Evolutionary conservation across 2,797 vertebrate species (phyloP).

Genomic region (Halcyon smyrnensis): DNA sequence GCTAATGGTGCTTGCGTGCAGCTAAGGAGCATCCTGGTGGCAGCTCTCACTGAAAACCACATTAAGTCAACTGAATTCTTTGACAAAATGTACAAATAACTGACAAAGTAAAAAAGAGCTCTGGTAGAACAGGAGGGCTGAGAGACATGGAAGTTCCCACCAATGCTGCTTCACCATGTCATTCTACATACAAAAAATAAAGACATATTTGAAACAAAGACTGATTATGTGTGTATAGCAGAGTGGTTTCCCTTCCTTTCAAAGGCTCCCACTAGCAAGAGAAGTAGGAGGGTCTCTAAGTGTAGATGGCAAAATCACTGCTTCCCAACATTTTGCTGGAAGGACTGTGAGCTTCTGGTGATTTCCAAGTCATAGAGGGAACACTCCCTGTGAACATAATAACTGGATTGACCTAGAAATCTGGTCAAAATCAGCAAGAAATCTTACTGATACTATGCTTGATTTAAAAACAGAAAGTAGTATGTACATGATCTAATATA

Average conservation of each 20-base stretch:
- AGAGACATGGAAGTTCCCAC: neutral
- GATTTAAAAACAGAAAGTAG: neutral
- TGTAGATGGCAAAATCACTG: neutral
- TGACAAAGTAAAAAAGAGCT: neutral
- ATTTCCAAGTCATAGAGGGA: neutral
- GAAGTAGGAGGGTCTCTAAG: neutral
- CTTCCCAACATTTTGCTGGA: neutral
- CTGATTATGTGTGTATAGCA: neutral
- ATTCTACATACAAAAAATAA: neutral
- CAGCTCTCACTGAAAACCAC: neutral
- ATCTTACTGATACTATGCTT: neutral
- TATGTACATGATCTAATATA: neutral
- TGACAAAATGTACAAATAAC: neutral
- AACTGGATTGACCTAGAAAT: neutral
- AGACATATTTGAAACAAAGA: neutral
- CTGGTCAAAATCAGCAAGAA: neutral
- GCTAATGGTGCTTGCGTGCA: neutral
- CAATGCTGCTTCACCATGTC: neutral
- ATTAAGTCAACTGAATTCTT: neutral
- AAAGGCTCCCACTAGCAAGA: neutral
- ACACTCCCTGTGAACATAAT: neutral
- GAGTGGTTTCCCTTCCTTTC: neutral
- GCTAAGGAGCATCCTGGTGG: neutral
- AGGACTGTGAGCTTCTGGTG: neutral
- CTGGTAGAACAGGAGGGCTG: neutral